These are phyloP conservation scores for Hirtodrosophila duncani DNA, from an alignment of 2,888 invertebrate species.

Conservation along the genomic window DNA sequence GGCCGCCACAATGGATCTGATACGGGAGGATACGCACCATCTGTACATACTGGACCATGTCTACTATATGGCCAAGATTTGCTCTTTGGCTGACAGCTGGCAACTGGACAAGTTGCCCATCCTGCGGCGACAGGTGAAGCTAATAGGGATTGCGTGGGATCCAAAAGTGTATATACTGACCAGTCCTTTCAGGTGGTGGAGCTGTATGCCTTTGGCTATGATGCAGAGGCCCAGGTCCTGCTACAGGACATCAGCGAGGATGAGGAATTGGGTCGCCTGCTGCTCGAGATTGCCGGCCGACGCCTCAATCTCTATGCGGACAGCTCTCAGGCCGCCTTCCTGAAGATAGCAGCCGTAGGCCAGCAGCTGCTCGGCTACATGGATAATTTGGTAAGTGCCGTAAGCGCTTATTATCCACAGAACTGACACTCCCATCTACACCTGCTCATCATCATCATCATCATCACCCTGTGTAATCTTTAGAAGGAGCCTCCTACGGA, in stretches of 20 bases:
- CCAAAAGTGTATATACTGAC: no score
- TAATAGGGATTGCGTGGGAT: no score
- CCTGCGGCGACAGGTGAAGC: conserved; percentile 86
- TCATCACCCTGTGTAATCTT: not conserved
- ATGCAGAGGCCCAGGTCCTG: conserved; percentile 82
- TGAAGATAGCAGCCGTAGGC: conserved; percentile 86
- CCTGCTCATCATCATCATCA: not conserved
- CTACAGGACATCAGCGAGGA: conserved; percentile 84
- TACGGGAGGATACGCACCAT: conserved; percentile 81
- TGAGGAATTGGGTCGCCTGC: conserved; percentile 83
- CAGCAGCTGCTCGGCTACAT: conserved; percentile 88
- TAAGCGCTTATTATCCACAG: conserved; percentile 53
- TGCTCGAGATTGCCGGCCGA: conserved; percentile 89
- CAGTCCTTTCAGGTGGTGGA: conserved; percentile 81
- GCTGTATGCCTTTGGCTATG: conserved; percentile 83
- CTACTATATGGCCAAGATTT: conserved; percentile 86
- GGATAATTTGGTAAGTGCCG: conserved; percentile 81
- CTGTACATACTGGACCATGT: conserved; percentile 80
- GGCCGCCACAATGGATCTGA: conserved; percentile 85
- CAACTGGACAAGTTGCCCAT: conserved; percentile 86
- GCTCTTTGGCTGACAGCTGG: conserved; percentile 87
- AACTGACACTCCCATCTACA: conserved; percentile 17
- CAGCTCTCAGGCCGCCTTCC: conserved; percentile 81
- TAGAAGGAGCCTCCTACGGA: conserved; percentile 46
- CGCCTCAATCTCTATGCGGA: conserved; percentile 85